Conservation (phyloP, 2,888 invertebrate genomes). For the Schizaphis graminum region DNA sequence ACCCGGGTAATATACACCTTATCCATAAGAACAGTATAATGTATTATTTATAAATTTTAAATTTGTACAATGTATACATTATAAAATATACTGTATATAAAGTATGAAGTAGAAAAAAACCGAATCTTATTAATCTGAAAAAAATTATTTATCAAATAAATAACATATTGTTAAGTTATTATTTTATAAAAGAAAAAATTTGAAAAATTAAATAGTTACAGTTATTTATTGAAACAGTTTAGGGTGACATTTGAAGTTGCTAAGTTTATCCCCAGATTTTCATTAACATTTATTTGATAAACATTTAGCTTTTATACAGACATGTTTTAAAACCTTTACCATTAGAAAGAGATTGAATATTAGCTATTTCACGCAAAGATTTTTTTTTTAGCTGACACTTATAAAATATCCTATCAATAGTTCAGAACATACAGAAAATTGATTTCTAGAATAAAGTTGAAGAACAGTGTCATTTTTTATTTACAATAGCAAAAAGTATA, state of each 20-base stretch:
- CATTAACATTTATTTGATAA: slow-evolving; percentile 9
- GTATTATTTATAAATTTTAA: too few species aligned
- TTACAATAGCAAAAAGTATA: background rate
- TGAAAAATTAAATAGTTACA: background rate
- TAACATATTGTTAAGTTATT: too few species aligned
- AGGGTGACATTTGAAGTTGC: background rate
- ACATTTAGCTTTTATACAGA: background rate
- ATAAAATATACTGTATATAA: too few species aligned
- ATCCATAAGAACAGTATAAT: too few species aligned
- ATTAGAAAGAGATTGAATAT: background rate
- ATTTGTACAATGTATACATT: too few species aligned
- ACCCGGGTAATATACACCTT: too few species aligned
- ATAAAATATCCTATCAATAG: background rate
- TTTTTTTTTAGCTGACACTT: background rate
- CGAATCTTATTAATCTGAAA: too few species aligned
- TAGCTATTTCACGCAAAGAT: background rate
- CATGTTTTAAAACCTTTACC: background rate
- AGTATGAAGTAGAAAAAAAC: too few species aligned
- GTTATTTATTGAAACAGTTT: slow-evolving; percentile 15
- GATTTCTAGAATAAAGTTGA: slow-evolving; percentile 12
- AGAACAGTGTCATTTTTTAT: background rate
- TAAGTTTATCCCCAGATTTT: background rate
- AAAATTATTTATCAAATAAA: too few species aligned
- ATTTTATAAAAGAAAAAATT: background rate
- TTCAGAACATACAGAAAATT: background rate